Evolutionary conservation across 2,113 vertebrate species (phyloP).

Genomic region (Dryoscopus gambensis): DNA sequence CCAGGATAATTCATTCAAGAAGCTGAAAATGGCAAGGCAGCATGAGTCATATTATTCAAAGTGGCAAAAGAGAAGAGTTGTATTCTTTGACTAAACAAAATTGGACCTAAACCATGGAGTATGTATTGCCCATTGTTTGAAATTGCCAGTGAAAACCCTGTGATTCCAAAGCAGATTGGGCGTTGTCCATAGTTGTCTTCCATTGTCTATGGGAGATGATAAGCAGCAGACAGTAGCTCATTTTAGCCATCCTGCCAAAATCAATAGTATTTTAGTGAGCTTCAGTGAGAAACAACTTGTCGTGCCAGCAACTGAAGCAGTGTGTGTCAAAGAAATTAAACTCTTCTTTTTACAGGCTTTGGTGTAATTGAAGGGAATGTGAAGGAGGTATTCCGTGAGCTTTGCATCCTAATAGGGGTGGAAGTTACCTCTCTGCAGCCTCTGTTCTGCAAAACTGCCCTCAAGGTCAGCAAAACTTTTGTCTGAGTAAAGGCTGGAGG

Average conservation of each 20-base stretch:
- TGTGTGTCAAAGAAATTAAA: slow-evolving; percentile 9
- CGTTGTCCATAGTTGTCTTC: background rate
- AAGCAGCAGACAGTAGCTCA: background rate
- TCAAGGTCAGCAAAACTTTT: background rate
- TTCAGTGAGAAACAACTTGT: slow-evolving; percentile 31
- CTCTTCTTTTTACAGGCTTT: background rate
- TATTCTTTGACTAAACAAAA: background rate
- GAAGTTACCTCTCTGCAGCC: background rate
- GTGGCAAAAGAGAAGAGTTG: background rate
- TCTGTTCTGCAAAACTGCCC: background rate
- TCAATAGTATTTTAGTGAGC: slow-evolving; percentile 34
- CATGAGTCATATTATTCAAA: background rate
- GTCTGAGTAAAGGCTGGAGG: background rate
- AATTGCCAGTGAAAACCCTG: background rate
- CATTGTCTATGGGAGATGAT: background rate
- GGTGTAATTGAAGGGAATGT: background rate
- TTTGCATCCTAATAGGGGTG: background rate
- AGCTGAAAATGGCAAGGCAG: background rate
- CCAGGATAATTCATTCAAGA: background rate
- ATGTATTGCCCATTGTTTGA: background rate
- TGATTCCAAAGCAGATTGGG: background rate
- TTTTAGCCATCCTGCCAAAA: slow-evolving; percentile 20
- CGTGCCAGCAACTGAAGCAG: background rate
- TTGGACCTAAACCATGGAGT: background rate
- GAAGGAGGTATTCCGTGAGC: background rate